Conservation (phyloP, 2,113 vertebrate genomes). For the Rhinoptilus africanus region DNA sequence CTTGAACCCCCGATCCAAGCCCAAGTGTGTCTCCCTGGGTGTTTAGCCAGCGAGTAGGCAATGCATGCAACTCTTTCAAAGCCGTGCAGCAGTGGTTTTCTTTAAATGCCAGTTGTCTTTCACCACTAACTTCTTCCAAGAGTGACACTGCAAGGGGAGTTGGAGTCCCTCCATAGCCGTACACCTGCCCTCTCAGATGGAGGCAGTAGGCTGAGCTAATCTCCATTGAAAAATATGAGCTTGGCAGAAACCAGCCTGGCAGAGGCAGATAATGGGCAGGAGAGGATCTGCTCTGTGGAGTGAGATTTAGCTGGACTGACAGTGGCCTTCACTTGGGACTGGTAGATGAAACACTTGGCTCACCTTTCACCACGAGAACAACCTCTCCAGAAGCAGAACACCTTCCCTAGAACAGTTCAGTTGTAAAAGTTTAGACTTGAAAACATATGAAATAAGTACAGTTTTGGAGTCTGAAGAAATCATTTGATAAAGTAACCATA, state of each 20-base stretch:
- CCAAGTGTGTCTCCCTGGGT: not conserved
- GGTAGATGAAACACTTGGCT: not conserved
- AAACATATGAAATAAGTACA: not conserved
- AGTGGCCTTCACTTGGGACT: too few relatives aligned
- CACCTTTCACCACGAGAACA: not conserved
- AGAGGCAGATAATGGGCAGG: rapidly evolving
- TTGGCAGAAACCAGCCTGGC: not conserved
- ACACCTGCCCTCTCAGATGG: not conserved
- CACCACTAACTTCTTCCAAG: not conserved
- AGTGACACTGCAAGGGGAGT: too few relatives aligned
- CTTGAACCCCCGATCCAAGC: rapidly evolving
- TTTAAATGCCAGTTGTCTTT: not conserved
- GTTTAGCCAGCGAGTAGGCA: not conserved
- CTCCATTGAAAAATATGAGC: not conserved
- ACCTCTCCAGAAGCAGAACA: not conserved
- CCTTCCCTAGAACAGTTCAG: not conserved
- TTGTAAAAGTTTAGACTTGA: not conserved
- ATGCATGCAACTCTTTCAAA: too few relatives aligned
- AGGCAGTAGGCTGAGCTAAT: not conserved
- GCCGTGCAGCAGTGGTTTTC: not conserved
- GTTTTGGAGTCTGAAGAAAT: not conserved
- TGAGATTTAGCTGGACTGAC: rapidly evolving
- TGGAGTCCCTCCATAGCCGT: rapidly evolving
- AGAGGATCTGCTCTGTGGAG: not conserved
- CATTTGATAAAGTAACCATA: not conserved